Conservation (phyloP, 2,888 invertebrate species). For the Sinohyriopsis cumingii region DNA sequence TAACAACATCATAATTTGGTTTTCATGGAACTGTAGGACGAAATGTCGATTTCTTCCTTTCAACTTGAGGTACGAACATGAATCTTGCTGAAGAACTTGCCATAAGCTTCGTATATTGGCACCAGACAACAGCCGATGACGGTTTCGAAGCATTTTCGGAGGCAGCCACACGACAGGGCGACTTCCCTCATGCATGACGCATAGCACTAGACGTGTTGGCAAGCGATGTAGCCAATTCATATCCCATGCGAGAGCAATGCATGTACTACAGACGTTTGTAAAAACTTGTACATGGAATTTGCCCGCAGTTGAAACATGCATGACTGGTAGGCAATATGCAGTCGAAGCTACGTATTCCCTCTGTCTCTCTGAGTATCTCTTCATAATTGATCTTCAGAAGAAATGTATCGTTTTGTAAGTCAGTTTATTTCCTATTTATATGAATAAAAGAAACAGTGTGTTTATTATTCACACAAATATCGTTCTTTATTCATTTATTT, state of each 20-base stretch:
- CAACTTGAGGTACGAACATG: no score
- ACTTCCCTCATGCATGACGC: conserved; percentile 79
- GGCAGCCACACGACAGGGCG: conserved; percentile 76
- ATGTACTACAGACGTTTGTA: conserved; percentile 79
- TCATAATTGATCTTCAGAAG: conserved; percentile 46
- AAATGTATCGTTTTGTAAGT: background rate
- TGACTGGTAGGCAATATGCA: conserved; percentile 82
- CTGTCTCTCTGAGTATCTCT: conserved; percentile 60
- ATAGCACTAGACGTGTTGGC: conserved; percentile 81
- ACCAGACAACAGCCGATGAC: conserved; percentile 74
- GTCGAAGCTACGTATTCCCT: conserved; percentile 73
- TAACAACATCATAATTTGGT: no score
- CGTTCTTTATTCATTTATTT: no score
- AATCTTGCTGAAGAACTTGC: conserved; percentile 56
- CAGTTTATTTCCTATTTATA: no score
- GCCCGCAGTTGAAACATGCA: conserved; percentile 77
- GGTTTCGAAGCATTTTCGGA: conserved; percentile 70
- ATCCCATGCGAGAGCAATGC: conserved; percentile 78
- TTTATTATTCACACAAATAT: no score
- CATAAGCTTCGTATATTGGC: conserved; percentile 78
- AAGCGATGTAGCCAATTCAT: conserved; percentile 74
- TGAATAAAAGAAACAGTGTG: no score
- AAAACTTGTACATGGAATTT: conserved; percentile 82
- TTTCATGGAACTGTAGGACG: no score
- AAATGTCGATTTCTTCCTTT: no score